Evolutionary conservation across 2,888 invertebrate genomes (phyloP).

Genomic region (Adelphocoris suturalis): DNA sequence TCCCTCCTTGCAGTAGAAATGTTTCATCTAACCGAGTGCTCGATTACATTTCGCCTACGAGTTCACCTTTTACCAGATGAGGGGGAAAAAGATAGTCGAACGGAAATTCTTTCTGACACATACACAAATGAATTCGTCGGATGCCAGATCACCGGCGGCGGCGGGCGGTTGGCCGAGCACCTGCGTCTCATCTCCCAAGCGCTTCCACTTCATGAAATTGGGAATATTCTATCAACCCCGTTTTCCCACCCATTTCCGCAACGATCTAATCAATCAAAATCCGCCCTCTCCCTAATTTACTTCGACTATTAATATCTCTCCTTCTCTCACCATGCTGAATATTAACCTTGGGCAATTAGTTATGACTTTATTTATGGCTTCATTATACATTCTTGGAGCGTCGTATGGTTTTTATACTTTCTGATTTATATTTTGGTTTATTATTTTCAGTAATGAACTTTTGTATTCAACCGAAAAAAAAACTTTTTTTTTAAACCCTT

Average conservation of each 20-base stretch:
- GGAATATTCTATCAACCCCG: neutral
- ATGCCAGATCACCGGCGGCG: neutral
- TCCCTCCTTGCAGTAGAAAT: too few relatives aligned
- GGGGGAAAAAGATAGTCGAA: neutral
- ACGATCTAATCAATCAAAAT: neutral
- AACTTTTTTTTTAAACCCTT: too few relatives aligned
- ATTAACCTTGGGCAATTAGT: neutral
- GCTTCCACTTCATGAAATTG: neutral
- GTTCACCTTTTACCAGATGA: neutral
- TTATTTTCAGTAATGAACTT: too few relatives aligned
- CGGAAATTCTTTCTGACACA: neutral
- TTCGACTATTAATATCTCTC: constrained; percentile 14
- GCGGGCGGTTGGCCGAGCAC: neutral
- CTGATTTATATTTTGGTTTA: too few relatives aligned
- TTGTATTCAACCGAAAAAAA: too few relatives aligned
- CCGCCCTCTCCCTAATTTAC: neutral
- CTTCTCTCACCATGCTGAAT: neutral
- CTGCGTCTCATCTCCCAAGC: neutral
- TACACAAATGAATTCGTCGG: neutral
- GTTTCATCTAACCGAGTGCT: constrained; percentile 18
- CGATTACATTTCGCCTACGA: constrained; percentile 1
- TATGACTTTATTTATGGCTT: neutral
- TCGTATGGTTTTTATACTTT: neutral
- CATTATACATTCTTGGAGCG: neutral
- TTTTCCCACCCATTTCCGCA: neutral